Conservation (phyloP, 2,888 invertebrate genomes). For the Amblyjoppa fuscipennis region DNA sequence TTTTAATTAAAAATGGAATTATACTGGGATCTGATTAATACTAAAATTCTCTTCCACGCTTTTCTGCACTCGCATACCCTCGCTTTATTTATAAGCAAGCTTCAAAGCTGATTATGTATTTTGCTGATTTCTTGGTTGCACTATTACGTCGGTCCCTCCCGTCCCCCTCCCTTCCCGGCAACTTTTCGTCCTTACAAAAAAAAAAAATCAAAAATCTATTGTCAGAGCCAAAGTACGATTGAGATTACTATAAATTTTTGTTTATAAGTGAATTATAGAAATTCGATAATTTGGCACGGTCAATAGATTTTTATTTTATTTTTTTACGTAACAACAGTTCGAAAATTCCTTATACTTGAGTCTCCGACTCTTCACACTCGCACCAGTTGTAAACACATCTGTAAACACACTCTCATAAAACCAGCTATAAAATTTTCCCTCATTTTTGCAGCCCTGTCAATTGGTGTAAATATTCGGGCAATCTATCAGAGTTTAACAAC, state of each 20-base stretch:
- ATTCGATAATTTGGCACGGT: neutral
- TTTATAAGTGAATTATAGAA: neutral
- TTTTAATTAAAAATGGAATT: constrained; percentile 9
- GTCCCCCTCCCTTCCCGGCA: neutral
- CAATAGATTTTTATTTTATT: constrained; percentile 18
- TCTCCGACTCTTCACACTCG: neutral
- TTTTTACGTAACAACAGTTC: constrained; percentile 6
- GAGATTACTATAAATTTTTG: neutral
- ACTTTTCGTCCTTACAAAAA: neutral
- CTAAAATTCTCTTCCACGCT: constrained; percentile 26
- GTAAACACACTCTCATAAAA: constrained; percentile 43
- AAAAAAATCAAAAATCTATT: neutral
- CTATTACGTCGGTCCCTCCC: constrained; percentile 56
- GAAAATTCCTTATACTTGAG: neutral
- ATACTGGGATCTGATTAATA: constrained; percentile 23
- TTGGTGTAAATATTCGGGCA: constrained; percentile 59
- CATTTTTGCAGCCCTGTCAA: constrained; percentile 10
- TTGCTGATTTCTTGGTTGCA: constrained; percentile 82
- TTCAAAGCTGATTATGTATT: constrained; percentile 81
- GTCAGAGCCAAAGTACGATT: neutral
- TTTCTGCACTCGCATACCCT: constrained; percentile 28
- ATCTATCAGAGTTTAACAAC: constrained; percentile 56
- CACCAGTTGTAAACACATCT: constrained; percentile 36
- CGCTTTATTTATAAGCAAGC: constrained; percentile 46
- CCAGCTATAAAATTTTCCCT: constrained; percentile 43